Percentiles rank a stretch among this genome's conserved stretches.
Conservation (phyloP, 2,113 vertebrate species). For the Lepisosteus osseus region DNA sequence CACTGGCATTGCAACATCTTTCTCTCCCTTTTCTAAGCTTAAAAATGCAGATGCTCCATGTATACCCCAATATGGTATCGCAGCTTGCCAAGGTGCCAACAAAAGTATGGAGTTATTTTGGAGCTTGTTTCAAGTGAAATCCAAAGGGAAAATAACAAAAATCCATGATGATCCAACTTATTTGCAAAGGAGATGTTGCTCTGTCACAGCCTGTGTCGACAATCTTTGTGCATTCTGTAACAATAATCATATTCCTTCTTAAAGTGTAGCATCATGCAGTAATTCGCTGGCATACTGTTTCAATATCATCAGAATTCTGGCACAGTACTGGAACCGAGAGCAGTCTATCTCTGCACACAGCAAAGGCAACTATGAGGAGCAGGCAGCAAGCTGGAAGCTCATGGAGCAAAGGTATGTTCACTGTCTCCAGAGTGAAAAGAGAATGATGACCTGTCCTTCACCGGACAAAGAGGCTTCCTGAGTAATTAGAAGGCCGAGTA, state of each 20-base stretch:
- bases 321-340: not conserved
- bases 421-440: conserved; percentile 12
- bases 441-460: conserved; percentile 40
- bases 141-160: not conserved
- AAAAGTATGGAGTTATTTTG: too few relatives aligned
- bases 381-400: not conserved
- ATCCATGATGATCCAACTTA: not conserved
- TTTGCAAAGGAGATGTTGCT: not conserved
- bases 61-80: not conserved
- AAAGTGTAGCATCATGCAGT: too few relatives aligned
- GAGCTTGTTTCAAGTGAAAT: not conserved
- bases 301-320: not conserved
- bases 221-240: too few relatives aligned
- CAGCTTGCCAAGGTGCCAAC: too few relatives aligned
- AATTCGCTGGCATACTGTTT: too few relatives aligned
- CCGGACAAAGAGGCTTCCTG: conserved; percentile 36
- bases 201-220: not conserved
- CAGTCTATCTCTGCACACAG: not conserved
- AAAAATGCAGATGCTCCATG: conserved; percentile 17
- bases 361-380: not conserved
- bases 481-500: conserved; percentile 22
- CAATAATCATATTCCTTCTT: too few relatives aligned
- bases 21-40: conserved; percentile 6
- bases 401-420: too few relatives aligned
- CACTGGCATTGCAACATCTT: conserved; percentile 4